Conservation (phyloP, 1,140 invertebrate species). For the Pectinophora gossypiella region DNA sequence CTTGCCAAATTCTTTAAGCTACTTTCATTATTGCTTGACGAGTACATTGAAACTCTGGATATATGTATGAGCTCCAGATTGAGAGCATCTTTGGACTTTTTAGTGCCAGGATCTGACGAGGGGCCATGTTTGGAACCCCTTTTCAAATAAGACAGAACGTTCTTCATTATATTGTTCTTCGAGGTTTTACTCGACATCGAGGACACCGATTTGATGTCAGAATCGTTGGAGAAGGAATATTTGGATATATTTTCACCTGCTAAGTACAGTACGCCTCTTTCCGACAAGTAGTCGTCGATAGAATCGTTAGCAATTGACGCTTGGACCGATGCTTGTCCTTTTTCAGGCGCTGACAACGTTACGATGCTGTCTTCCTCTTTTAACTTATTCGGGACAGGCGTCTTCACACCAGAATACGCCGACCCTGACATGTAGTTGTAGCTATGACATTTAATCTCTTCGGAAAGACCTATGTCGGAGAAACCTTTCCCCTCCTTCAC, state of each 20-base stretch:
- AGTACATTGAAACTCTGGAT: slow-evolving; percentile 42
- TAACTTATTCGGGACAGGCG: no score
- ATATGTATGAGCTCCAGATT: slow-evolving; percentile 52
- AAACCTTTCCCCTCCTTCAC: slow-evolving; percentile 17
- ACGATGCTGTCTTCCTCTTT: neutral
- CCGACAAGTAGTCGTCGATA: slow-evolving; percentile 53
- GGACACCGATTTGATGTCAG: slow-evolving; percentile 20
- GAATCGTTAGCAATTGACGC: slow-evolving; percentile 56
- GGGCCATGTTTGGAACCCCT: slow-evolving; percentile 30
- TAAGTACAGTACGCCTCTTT: slow-evolving; percentile 38
- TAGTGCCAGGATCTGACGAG: slow-evolving; percentile 41
- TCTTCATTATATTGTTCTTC: slow-evolving; percentile 45
- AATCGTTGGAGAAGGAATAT: slow-evolving; percentile 35
- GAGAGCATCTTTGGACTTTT: slow-evolving; percentile 25
- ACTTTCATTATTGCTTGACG: slow-evolving; percentile 31
- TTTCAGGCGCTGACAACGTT: neutral
- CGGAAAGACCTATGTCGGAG: slow-evolving; percentile 10
- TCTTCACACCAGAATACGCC: no score
- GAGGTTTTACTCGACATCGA: slow-evolving; percentile 45
- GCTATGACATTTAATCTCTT: slow-evolving; percentile 6
- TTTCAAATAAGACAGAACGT: slow-evolving; percentile 37
- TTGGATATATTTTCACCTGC: slow-evolving; percentile 47
- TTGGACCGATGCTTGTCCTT: slow-evolving; percentile 25
- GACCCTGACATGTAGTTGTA: neutral
- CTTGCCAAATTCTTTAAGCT: slow-evolving; percentile 23